Percentiles rank a stretch among this genome's conserved stretches.
Evolutionary conservation across 2,113 vertebrate genomes (phyloP).

Genomic region (Coturnix japonica): DNA sequence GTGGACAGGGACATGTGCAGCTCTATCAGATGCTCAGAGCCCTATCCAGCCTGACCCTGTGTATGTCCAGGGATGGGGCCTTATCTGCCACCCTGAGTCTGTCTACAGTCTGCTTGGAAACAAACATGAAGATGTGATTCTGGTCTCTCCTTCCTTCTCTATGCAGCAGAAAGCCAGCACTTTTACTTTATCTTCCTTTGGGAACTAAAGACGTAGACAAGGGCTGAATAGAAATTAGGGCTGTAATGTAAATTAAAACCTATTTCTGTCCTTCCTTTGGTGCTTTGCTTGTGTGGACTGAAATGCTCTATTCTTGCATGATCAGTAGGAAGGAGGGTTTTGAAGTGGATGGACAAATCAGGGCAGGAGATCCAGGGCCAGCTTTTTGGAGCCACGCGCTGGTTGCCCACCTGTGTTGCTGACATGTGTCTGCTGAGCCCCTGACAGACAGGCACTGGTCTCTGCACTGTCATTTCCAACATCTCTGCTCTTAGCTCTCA

Average conservation of each 20-base stretch:
- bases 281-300: not conserved
- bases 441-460: no score
- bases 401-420: not conserved
- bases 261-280: not conserved
- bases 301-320: not conserved
- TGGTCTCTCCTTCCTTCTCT: not conserved
- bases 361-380: not conserved
- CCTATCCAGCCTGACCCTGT: no score
- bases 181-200: not conserved
- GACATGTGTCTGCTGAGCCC: not conserved
- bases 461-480: constrained; percentile 4
- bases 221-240: not conserved
- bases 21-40: no score
- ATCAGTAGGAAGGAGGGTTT: not conserved
- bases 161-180: not conserved
- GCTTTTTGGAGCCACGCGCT: not conserved
- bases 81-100: not conserved
- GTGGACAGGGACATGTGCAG: no score
- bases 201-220: not conserved
- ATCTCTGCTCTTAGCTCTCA: constrained; percentile 2
- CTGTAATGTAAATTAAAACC: not conserved
- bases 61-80: no score
- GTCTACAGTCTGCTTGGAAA: not conserved
- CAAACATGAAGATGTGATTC: not conserved
- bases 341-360: not conserved